These are phyloP conservation scores for Syrmaticus mikado DNA, from an alignment of 2,113 vertebrate genomes.

Conservation along the genomic window DNA sequence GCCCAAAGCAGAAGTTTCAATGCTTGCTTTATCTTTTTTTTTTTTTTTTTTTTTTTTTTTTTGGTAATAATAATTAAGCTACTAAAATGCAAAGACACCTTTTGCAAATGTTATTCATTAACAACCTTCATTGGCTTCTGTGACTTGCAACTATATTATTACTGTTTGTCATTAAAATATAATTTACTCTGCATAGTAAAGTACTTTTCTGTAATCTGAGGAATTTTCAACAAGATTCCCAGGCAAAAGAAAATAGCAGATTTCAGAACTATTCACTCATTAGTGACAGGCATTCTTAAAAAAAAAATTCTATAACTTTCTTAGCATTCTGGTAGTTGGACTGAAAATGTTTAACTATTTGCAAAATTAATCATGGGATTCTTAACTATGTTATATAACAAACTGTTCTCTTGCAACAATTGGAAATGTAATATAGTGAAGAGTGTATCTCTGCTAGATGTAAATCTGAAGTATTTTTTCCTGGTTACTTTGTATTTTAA, in stretches of 20 bases:
- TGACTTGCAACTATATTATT: neutral
- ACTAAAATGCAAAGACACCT: neutral
- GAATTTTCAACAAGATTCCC: neutral
- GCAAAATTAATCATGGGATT: neutral
- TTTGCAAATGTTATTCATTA: neutral
- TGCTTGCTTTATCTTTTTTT: too few species aligned
- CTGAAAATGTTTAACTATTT: neutral
- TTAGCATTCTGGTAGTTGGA: neutral
- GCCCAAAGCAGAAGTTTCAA: neutral
- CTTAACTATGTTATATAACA: neutral
- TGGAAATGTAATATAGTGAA: too few species aligned
- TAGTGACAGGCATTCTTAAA: neutral
- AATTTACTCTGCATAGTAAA: neutral
- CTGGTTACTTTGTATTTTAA: neutral
- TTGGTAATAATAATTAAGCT: neutral
- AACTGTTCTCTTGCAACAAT: neutral
- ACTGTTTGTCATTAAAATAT: neutral
- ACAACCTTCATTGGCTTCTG: neutral
- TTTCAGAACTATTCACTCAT: neutral
- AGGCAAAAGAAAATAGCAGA: neutral
- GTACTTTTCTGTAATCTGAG: neutral
- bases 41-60: too few species aligned
- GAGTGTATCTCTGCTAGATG: neutral
- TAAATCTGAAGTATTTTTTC: neutral
- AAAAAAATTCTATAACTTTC: neutral